Evolutionary conservation across 1,140 invertebrate species (phyloP).

Genomic region (Gryon sp.): DNA sequence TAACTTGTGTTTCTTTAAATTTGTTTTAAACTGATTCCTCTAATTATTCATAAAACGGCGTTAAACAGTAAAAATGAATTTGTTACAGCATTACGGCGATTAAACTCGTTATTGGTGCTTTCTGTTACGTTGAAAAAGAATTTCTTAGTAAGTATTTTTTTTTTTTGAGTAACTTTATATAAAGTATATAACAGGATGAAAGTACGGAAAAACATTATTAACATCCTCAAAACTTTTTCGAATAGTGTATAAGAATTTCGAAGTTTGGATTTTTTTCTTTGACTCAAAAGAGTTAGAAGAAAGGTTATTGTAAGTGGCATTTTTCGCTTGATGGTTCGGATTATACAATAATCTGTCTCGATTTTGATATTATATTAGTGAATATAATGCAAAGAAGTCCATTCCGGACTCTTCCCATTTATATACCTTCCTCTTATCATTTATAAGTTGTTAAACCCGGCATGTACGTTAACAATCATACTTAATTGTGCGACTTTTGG

Average conservation of each 20-base stretch:
- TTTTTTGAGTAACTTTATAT: too few species aligned
- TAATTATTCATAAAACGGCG: too few species aligned
- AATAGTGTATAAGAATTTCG: slow-evolving; percentile 26
- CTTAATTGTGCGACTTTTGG: slow-evolving; percentile 18
- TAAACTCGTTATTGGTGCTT: too few species aligned
- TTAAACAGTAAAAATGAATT: too few species aligned
- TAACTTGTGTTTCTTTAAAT: too few species aligned
- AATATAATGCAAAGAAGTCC: slow-evolving; percentile 12
- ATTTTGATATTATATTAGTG: slow-evolving; percentile 14
- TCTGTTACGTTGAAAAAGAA: too few species aligned
- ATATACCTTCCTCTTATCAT: neutral
- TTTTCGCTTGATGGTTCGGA: slow-evolving; percentile 31
- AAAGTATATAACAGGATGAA: too few species aligned
- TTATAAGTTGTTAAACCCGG: slow-evolving; percentile 7
- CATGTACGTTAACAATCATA: slow-evolving; percentile 23
- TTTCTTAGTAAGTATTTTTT: too few species aligned
- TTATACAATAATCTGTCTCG: too few species aligned
- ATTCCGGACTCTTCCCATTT: too few species aligned
- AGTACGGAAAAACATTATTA: slow-evolving; percentile 29
- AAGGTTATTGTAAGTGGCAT: slow-evolving; percentile 26
- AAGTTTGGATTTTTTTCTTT: slow-evolving; percentile 20
- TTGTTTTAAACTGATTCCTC: too few species aligned
- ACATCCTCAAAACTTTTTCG: slow-evolving; percentile 24
- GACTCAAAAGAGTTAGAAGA: slow-evolving; percentile 18
- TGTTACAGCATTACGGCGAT: too few species aligned